Evolutionary conservation across 2,888 invertebrate species (phyloP).

Genomic region (Tiliacea citrago): DNA sequence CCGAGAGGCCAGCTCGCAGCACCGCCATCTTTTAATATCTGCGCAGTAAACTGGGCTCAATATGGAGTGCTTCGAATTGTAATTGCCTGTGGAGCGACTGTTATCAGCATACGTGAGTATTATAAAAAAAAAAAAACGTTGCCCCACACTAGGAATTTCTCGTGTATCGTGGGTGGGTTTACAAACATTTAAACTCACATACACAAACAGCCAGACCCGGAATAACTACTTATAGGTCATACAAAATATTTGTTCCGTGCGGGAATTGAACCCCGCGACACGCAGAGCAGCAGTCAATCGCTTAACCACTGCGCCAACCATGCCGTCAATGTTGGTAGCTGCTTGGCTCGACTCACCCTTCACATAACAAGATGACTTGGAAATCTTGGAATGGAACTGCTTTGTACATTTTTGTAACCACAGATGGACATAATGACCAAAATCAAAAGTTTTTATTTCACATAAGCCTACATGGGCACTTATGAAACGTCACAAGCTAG

Average conservation of each 20-base stretch:
- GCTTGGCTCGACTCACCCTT: conserved; percentile 7
- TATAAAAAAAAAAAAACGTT: too few species aligned
- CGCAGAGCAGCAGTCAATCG: too few species aligned
- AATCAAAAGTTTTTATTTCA: too few species aligned
- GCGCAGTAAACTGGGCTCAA: conserved; percentile 18
- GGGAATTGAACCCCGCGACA: too few species aligned
- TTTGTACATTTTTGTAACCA: conserved; percentile 13
- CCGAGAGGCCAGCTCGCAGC: not conserved
- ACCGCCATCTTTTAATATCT: conserved; percentile 20
- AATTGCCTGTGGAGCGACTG: conserved; percentile 19
- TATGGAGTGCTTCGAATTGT: conserved; percentile 39
- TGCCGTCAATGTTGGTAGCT: conserved; percentile 18
- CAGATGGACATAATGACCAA: not conserved
- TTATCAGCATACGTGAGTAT: conserved; percentile 18
- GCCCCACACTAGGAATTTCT: too few species aligned
- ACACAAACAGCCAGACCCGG: too few species aligned
- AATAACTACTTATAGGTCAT: too few species aligned
- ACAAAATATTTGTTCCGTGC: too few species aligned
- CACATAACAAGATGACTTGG: conserved; percentile 5
- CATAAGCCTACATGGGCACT: not conserved
- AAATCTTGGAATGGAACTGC: conserved; percentile 7
- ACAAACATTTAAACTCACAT: too few species aligned
- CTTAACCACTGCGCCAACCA: too few species aligned
- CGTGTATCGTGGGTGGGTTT: too few species aligned
- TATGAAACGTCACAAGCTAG: too few species aligned